These are phyloP conservation scores for Thunnus thynnus DNA, from an alignment of 2,113 vertebrate genomes.

Conservation along the genomic window DNA sequence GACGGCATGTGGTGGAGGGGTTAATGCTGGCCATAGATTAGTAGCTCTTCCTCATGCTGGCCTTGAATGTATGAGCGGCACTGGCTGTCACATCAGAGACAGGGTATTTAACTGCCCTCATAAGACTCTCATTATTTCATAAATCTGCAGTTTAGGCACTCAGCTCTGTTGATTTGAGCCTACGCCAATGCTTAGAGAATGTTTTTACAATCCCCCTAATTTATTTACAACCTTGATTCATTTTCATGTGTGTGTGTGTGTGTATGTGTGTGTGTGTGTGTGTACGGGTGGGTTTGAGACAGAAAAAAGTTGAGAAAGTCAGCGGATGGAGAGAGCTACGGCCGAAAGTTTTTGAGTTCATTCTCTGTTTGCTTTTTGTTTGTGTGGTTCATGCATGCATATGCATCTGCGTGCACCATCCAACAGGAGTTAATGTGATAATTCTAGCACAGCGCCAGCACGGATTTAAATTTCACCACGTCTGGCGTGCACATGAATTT, in stretches of 20 bases:
- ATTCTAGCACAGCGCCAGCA: slow-evolving; percentile 19
- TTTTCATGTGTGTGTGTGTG: slow-evolving; percentile 22
- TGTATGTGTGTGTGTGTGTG: background rate
- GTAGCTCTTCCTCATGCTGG: slow-evolving; percentile 50
- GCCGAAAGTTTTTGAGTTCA: background rate
- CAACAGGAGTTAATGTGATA: slow-evolving; percentile 23
- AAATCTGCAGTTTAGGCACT: slow-evolving; percentile 67
- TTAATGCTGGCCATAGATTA: slow-evolving; percentile 55
- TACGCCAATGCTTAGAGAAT: slow-evolving; percentile 45
- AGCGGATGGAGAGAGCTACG: background rate
- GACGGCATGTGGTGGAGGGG: slow-evolving; percentile 43
- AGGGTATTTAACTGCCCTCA: slow-evolving; percentile 56
- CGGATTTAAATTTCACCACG: slow-evolving; percentile 19
- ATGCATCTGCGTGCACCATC: slow-evolving; percentile 7
- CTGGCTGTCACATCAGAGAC: slow-evolving; percentile 73
- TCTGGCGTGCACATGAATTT: slow-evolving; percentile 58
- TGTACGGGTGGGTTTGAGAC: background rate
- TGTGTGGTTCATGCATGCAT: background rate
- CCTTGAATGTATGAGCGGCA: slow-evolving; percentile 45
- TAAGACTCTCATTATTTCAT: slow-evolving; percentile 78
- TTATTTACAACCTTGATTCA: slow-evolving; percentile 67
- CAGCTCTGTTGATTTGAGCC: slow-evolving; percentile 69
- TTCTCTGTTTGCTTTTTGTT: slow-evolving; percentile 9
- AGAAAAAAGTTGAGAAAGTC: background rate
- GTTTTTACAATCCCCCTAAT: slow-evolving; percentile 66